Conservation (phyloP, 2,113 vertebrate species). For the Peucedramus taeniatus region DNA sequence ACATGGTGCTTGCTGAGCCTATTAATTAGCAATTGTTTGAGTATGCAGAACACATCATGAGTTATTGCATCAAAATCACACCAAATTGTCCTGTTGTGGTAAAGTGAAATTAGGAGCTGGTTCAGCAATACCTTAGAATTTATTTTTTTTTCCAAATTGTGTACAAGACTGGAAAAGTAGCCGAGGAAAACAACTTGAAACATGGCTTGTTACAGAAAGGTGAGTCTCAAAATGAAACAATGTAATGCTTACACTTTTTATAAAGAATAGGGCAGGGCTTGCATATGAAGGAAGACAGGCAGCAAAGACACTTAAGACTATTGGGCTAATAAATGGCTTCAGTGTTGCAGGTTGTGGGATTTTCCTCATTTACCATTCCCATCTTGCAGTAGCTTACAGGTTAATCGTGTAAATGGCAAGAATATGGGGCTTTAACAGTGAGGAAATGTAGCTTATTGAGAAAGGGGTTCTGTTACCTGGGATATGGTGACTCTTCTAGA, state of each 20-base stretch:
- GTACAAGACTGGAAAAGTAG: not conserved
- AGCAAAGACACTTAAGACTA: not conserved
- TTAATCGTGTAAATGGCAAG: not conserved
- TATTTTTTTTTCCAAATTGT: not conserved
- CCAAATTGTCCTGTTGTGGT: not conserved
- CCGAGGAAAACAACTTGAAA: not conserved
- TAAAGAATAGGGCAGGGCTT: too few relatives aligned
- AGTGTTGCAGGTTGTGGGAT: not conserved
- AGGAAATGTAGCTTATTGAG: not conserved
- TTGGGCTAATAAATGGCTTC: not conserved
- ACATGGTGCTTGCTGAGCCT: not conserved
- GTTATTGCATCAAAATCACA: not conserved
- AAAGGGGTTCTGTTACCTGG: not conserved
- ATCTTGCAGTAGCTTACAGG: not conserved
- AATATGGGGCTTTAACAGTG: not conserved
- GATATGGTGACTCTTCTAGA: not conserved
- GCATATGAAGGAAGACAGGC: accelerated
- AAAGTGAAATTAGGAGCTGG: not conserved
- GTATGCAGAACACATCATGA: not conserved
- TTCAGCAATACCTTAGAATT: not conserved
- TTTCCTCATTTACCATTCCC: not conserved
- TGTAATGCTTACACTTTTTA: not conserved
- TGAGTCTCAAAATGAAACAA: not conserved
- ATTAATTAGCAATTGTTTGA: not conserved
- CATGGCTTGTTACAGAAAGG: not conserved